Percentiles rank a stretch among this genome's conserved stretches.
Evolutionary conservation across 2,888 invertebrate genomes (phyloP).

Genomic region (Nycteola revayana): DNA sequence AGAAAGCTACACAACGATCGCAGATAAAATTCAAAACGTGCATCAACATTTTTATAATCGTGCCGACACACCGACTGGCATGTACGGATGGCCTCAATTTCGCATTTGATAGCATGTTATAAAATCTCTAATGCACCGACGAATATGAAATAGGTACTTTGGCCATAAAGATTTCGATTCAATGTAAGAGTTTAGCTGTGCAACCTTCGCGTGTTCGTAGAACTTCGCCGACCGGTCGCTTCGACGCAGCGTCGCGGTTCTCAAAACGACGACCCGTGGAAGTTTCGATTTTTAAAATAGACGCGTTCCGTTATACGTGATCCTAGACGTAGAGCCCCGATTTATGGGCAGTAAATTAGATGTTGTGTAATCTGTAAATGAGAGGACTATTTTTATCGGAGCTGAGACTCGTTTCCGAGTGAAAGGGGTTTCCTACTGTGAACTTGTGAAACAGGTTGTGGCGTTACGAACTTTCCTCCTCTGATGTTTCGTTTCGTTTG

Average conservation of each 20-base stretch:
- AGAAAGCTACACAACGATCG: constrained; percentile 40
- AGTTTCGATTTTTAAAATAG: constrained; percentile 75
- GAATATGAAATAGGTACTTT: constrained; percentile 36
- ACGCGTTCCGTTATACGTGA: constrained; percentile 62
- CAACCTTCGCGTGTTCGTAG: constrained; percentile 71
- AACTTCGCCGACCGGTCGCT: constrained; percentile 61
- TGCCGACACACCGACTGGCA: constrained; percentile 18
- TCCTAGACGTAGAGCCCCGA: constrained; percentile 44
- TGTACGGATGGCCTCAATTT: constrained; percentile 41
- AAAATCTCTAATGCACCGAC: constrained; percentile 37
- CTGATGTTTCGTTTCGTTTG: constrained; percentile 34
- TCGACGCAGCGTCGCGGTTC: constrained; percentile 49
- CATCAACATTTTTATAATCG: constrained; percentile 31
- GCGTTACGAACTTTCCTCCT: constrained; percentile 47
- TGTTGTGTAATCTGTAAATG: constrained; percentile 64
- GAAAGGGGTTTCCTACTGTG: constrained; percentile 69
- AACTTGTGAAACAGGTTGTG: constrained; percentile 54
- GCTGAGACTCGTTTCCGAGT: constrained; percentile 56
- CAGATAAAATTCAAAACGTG: constrained; percentile 39
- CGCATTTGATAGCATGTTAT: constrained; percentile 38
- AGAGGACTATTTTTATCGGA: constrained; percentile 61
- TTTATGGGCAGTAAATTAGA: constrained; percentile 63
- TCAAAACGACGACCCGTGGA: constrained; percentile 56
- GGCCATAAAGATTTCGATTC: constrained; percentile 62
- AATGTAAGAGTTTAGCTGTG: constrained; percentile 58